Base-by-base conservation (phyloP, 1,140 invertebrate genomes). In the Drosophila teissieri region DNA sequence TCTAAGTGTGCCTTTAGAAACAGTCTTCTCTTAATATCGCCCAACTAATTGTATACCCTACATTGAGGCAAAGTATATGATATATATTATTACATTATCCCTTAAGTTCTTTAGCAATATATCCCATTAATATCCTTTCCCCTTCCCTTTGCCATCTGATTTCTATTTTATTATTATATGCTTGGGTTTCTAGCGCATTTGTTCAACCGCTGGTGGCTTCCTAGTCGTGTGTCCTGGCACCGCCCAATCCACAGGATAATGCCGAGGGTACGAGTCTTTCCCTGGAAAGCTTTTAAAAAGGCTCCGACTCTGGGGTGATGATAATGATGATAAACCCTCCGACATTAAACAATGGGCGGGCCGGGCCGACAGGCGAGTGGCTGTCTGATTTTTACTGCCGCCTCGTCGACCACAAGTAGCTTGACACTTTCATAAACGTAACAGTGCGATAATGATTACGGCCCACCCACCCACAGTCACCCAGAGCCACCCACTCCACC, bases 361-460 rank as follows among this genome's bases (percentile, higher is more conserved):
- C 62, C 55, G 76, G 75, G 63, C 62, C 51, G 52, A 51, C 57
- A 34, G 73, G 53, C 64, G 73, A 67, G 67, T 67, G 51, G 57
- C 40, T 75, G 83, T 80, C 80, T 88, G 85, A 88, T 89, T 89
- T 72, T 89, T 84, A 89, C 80, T 84, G 80, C 69, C 73, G 84
- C 84, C 54, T 65, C 73, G 85, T 79, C 84, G 80, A 73, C 84
- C 84, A 83, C 86, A 86, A 86, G 83, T 86, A 86, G 83, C 84
- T 89, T 89, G 84, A 89, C 84, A 89, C 84, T 89, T 88, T 89
- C 84, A 89, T 89, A 89, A 89, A 86, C 84, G 84, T 89, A 89
- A 89, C 85, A 84, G 85, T 75, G 84, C 84, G 84, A 89, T 89
- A 89, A 89, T 89, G 84, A 84, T 89, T 89, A 89, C 84, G 70